A percentile compares a stretch with the other conserved stretches of the same genome.
Conservation (phyloP, 2,797 vertebrate genomes). For the Poeciliopsis paucimaculata region DNA sequence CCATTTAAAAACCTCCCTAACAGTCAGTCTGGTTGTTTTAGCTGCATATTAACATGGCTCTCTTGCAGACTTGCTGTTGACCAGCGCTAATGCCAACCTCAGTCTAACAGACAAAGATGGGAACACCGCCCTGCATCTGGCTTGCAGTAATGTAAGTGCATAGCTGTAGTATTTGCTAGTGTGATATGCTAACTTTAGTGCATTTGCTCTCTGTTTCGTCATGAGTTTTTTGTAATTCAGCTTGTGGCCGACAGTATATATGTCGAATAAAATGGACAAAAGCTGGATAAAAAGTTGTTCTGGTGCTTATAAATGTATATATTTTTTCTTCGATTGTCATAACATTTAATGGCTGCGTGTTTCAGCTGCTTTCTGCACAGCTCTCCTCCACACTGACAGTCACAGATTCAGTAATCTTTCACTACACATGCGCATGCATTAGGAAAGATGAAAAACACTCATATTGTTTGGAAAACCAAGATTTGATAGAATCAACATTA, state of each 20-base stretch:
- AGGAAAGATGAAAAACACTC: not conserved
- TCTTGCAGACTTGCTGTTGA: slow-evolving; percentile 88
- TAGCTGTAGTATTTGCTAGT: not conserved
- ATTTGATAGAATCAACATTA: not conserved
- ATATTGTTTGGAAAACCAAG: not conserved
- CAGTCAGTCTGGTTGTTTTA: not conserved
- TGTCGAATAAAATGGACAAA: not conserved
- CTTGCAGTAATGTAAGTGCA: slow-evolving; percentile 90
- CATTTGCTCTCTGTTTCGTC: not conserved
- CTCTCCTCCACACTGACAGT: not conserved
- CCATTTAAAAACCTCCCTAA: not conserved
- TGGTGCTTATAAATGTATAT: not conserved
- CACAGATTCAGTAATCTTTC: not conserved
- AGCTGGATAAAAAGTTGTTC: not conserved
- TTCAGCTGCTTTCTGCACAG: not conserved
- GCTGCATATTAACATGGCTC: not conserved
- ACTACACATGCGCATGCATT: not conserved
- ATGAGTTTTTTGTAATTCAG: not conserved
- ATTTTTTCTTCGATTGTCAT: not conserved
- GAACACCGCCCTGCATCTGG: slow-evolving; percentile 92
- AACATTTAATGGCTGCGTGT: not conserved
- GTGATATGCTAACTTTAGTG: not conserved
- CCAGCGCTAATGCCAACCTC: slow-evolving; percentile 81
- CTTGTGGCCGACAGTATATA: not conserved
- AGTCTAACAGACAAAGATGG: slow-evolving; percentile 86